Percentiles rank a stretch among this genome's conserved stretches.
Conservation (phyloP, 2,113 vertebrate genomes). For the Lagenorhynchus albirostris region DNA sequence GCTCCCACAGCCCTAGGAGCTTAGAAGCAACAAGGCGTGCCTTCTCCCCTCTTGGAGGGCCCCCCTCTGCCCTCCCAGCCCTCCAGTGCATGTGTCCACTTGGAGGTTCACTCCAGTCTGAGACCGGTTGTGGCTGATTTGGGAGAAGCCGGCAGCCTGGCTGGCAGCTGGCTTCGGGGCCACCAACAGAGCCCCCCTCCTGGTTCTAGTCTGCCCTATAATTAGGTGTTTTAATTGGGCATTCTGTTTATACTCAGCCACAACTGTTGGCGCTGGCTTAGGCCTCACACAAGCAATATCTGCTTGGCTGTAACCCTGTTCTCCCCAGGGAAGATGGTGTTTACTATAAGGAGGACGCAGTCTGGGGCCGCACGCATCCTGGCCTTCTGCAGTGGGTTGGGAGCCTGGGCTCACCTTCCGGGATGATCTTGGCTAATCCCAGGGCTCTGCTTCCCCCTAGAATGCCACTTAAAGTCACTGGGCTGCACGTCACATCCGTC, state of each 20-base stretch:
- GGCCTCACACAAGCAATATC: neutral
- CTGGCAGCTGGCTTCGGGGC: neutral
- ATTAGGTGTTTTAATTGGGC: slow-evolving; percentile 26
- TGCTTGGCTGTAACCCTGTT: neutral
- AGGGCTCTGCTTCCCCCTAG: neutral
- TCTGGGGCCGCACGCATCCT: neutral
- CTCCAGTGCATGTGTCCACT: neutral
- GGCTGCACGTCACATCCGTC: neutral
- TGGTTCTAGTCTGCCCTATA: neutral
- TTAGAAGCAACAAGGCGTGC: neutral
- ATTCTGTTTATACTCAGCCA: neutral
- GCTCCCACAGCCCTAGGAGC: fast-evolving
- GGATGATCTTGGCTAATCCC: neutral
- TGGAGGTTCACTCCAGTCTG: neutral
- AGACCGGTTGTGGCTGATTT: neutral
- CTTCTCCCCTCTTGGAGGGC: neutral
- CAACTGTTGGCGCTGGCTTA: neutral
- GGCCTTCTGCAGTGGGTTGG: neutral
- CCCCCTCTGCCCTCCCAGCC: neutral
- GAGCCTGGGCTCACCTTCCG: neutral
- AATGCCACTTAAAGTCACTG: neutral
- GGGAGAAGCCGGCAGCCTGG: neutral
- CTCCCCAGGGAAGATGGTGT: neutral
- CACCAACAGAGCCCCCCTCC: neutral
- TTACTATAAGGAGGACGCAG: neutral